Conservation (phyloP, 2,888 invertebrate genomes). For the Meteorus cinctellus region DNA sequence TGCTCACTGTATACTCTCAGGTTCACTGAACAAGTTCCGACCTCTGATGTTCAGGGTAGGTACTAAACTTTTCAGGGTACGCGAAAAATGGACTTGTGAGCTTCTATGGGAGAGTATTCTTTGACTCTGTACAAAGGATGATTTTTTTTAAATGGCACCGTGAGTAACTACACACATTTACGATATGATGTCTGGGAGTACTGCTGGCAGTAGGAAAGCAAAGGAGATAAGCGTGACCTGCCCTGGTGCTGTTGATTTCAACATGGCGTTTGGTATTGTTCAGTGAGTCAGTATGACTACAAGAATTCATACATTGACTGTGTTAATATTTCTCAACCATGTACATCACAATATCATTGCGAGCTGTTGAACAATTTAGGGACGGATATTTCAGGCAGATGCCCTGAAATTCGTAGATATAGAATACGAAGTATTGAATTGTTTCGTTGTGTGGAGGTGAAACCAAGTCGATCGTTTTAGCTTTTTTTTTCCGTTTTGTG, state of each 20-base stretch:
- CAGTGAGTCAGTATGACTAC: slow-evolving; percentile 11
- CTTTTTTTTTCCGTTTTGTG: slow-evolving; percentile 1
- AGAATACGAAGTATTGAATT: background rate
- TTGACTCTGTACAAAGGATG: background rate
- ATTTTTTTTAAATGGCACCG: slow-evolving; percentile 6
- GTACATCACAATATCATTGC: background rate
- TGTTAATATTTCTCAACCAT: background rate
- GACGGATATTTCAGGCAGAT: background rate
- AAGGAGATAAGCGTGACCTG: slow-evolving; percentile 20
- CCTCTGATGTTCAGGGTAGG: too few relatives aligned
- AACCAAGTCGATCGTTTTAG: background rate
- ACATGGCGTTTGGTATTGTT: slow-evolving; percentile 39
- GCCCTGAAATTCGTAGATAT: background rate
- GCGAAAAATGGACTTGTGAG: too few relatives aligned
- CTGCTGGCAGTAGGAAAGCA: slow-evolving; percentile 12
- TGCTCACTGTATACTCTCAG: too few relatives aligned
- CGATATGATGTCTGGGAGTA: slow-evolving; percentile 1
- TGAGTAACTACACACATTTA: slow-evolving; percentile 13
- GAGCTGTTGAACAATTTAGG: background rate
- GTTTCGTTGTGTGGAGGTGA: background rate
- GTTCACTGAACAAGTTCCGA: too few relatives aligned
- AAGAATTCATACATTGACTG: background rate
- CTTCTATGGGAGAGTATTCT: too few relatives aligned
- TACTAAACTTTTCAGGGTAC: too few relatives aligned
- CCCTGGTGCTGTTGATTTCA: slow-evolving; percentile 35